Conservation (phyloP, 2,113 vertebrate genomes). For the Promerops cafer region DNA sequence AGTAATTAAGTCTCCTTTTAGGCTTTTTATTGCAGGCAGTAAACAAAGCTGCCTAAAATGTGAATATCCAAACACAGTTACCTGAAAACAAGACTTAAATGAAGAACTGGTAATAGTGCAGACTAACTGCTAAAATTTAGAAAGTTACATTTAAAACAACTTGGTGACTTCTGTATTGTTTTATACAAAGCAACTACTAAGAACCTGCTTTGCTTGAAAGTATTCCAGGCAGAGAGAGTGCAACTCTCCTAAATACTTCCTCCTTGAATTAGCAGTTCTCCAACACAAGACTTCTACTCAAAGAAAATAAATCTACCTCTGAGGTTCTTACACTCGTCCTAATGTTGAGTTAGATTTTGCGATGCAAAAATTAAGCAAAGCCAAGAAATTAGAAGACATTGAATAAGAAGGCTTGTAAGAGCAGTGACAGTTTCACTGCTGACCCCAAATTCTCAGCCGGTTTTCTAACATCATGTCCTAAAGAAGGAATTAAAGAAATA, state of each 20-base stretch:
- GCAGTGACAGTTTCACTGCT: neutral
- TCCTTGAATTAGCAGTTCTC: neutral
- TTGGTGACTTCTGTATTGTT: neutral
- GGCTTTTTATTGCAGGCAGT: neutral
- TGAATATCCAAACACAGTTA: neutral
- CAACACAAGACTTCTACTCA: neutral
- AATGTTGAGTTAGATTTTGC: neutral
- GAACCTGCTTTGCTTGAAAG: neutral
- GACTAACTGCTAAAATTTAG: neutral
- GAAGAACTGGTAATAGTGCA: neutral
- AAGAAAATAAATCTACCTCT: neutral
- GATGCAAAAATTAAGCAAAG: neutral
- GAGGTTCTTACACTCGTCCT: neutral
- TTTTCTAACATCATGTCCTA: neutral
- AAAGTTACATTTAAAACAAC: neutral
- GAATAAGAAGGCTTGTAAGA: neutral
- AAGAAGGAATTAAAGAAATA: neutral
- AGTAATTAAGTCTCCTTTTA: neutral
- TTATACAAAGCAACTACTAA: neutral
- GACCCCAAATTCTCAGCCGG: neutral
- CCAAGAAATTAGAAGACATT: neutral
- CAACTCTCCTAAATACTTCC: neutral
- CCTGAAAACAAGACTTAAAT: neutral
- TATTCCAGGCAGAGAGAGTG: neutral
- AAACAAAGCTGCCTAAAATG: neutral